Evolutionary conservation across 2,888 invertebrate genomes (phyloP).

Genomic region (Conistra vaccinii): DNA sequence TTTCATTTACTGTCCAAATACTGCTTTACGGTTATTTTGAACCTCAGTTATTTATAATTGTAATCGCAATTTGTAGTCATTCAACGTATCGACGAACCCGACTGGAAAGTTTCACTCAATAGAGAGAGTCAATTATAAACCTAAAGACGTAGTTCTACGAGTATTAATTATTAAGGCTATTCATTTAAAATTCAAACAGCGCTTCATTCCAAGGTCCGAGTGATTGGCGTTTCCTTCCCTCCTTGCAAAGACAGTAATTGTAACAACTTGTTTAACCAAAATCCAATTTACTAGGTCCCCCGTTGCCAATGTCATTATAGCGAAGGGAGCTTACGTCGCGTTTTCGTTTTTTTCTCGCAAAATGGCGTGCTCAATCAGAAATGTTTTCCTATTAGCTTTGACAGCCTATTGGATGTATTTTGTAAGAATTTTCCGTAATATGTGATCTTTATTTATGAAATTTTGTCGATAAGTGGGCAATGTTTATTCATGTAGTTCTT

Average conservation of each 20-base stretch:
- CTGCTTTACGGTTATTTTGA: neutral
- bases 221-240: slow-evolving; percentile 39
- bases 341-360: slow-evolving; percentile 57
- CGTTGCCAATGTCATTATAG: slow-evolving; percentile 70
- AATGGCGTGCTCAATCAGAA: slow-evolving; percentile 70
- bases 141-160: neutral
- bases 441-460: slow-evolving; percentile 46
- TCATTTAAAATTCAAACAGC: slow-evolving; percentile 15
- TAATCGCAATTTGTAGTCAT: slow-evolving; percentile 6
- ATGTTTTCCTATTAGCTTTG: slow-evolving; percentile 69
- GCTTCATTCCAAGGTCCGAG: slow-evolving; percentile 10
- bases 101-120: neutral
- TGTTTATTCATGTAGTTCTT: slow-evolving; percentile 22
- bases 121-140: neutral
- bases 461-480: slow-evolving; percentile 7
- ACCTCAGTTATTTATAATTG: neutral
- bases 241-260: slow-evolving; percentile 66
- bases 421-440: slow-evolving; percentile 15
- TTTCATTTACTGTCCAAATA: neutral
- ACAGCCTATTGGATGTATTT: slow-evolving; percentile 49
- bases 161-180: slow-evolving; percentile 1
- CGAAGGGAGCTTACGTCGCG: slow-evolving; percentile 61
- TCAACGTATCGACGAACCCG: too few relatives aligned
- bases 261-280: slow-evolving; percentile 84
- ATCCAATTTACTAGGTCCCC: slow-evolving; percentile 82